phyloP scores from a whole-genome alignment of 2,113 vertebrate genomes.

The Esox niger region DNA sequence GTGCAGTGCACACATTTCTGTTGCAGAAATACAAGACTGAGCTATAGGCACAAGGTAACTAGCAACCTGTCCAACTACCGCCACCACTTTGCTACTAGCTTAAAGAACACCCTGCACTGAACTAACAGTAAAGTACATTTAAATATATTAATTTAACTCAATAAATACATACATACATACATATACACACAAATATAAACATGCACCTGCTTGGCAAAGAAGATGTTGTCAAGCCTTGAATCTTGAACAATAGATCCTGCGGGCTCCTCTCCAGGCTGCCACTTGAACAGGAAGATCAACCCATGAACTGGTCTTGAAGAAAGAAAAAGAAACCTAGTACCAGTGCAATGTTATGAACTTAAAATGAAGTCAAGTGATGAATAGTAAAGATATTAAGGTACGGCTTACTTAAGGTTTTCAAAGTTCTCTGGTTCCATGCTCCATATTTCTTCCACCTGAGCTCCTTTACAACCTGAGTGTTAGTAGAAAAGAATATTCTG shows the following conservation, averaged over 20 bases:
- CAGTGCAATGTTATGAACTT: background rate
- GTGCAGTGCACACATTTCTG: too few relatives aligned
- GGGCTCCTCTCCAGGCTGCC: constrained; percentile 98
- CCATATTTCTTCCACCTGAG: constrained; percentile 99
- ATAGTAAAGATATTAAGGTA: background rate
- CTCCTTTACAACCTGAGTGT: constrained; percentile 89
- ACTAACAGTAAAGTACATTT: too few relatives aligned
- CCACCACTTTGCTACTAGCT: too few relatives aligned
- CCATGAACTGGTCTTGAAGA: constrained; percentile 93
- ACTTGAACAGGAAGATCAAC: constrained; percentile 98
- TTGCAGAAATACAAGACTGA: too few relatives aligned
- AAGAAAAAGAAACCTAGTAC: constrained; percentile 20
- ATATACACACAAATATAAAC: too few relatives aligned
- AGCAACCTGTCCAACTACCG: too few relatives aligned
- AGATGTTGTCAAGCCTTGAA: constrained; percentile 93
- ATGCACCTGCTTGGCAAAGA: constrained; percentile 85
- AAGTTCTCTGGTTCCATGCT: constrained; percentile 97
- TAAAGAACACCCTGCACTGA: too few relatives aligned
- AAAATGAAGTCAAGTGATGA: background rate
- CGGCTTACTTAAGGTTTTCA: constrained; percentile 90
- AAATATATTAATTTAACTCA: too few relatives aligned
- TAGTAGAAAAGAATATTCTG: background rate
- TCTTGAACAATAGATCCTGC: constrained; percentile 96
- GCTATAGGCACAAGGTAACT: too few relatives aligned
- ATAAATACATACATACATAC: too few relatives aligned